Percentiles rank a stretch among this genome's conserved stretches.
phyloP scores from a whole-genome alignment of 2,888 invertebrate genomes.

The Xanthorhoe designata region DNA sequence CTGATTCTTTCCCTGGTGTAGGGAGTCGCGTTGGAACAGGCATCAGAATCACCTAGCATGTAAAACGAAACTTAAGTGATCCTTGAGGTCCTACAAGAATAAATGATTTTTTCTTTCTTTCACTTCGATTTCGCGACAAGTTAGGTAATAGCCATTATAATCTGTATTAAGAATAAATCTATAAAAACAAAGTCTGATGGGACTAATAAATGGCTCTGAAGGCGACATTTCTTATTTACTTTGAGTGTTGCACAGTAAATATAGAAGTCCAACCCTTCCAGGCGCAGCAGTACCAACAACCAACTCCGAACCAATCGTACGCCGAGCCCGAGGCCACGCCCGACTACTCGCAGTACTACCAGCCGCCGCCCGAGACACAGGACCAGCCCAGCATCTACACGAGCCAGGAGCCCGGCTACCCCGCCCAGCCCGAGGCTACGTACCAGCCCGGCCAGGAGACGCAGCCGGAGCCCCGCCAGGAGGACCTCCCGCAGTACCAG shows the following conservation, averaged over 20 bases:
- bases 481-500: conserved; percentile 41
- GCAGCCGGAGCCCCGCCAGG: conserved; percentile 27
- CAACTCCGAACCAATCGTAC: conserved; percentile 39
- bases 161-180: too few species aligned
- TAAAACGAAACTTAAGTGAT: too few species aligned
- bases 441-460: conserved; percentile 27
- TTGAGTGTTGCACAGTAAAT: background rate
- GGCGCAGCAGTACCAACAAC: conserved; percentile 53
- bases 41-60: too few species aligned
- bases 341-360: conserved; percentile 57
- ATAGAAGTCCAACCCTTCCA: conserved; percentile 30
- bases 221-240: background rate
- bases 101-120: too few species aligned
- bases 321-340: conserved; percentile 51
- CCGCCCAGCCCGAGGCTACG: conserved; percentile 5
- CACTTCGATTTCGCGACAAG: too few species aligned
- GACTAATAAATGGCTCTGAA: too few species aligned
- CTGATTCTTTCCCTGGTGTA: too few species aligned
- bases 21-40: too few species aligned
- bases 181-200: too few species aligned
- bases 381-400: conserved; percentile 17
- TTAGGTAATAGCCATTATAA: too few species aligned
- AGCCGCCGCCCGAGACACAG: conserved; percentile 36
- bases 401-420: background rate
- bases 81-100: too few species aligned